Evolutionary conservation across 2,113 vertebrate species (phyloP).

Genomic region (Euleptes europaea): DNA sequence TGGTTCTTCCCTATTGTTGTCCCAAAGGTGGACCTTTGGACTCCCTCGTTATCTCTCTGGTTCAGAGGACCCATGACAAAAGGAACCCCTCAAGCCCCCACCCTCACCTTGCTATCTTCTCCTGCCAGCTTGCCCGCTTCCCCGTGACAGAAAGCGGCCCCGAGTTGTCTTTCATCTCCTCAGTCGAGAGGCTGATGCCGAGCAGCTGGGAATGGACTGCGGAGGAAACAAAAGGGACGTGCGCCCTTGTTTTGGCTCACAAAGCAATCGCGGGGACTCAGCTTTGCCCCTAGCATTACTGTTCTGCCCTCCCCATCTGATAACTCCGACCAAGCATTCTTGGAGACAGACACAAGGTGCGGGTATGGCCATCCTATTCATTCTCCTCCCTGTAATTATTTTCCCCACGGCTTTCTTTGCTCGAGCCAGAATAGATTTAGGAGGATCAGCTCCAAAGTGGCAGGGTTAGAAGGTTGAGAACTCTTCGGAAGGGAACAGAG

Average conservation of each 20-base stretch:
- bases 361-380: neutral
- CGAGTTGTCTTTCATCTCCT: neutral
- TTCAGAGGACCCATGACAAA: conserved; percentile 12
- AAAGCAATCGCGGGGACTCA: neutral
- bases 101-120: neutral
- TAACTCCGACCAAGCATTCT: neutral
- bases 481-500: neutral
- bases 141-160: neutral
- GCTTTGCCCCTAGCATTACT: no score
- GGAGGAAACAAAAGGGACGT: neutral
- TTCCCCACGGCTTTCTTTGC: neutral
- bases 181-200: neutral
- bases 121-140: neutral
- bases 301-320: neutral
- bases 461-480: neutral
- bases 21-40: neutral
- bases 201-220: neutral
- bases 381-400: neutral
- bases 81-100: neutral
- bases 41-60: neutral
- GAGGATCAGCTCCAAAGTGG: neutral
- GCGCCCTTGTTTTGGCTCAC: neutral
- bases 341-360: neutral
- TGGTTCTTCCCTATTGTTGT: accelerated
- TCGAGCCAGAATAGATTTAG: neutral